Base-by-base conservation (phyloP, 1,140 invertebrate species). In the Dendroctonus valens region DNA sequence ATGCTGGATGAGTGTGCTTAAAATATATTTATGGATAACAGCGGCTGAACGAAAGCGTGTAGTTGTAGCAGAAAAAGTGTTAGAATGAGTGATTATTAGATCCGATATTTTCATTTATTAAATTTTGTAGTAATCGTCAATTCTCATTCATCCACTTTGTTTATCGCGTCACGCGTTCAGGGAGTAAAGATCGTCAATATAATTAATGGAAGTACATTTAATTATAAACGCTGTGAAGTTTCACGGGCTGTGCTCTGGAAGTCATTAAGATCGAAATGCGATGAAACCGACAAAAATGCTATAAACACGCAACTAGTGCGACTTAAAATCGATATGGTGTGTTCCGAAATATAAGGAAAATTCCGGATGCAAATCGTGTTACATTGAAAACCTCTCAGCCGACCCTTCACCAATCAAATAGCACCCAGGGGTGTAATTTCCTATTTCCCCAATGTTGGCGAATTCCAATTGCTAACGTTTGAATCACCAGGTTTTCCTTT, bases 261-360 rank as follows among this genome's bases (percentile, higher is more conserved):
- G 67, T 62, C 41, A 62, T 62, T 53, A 62, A 62, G 8, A 62
- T 53, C 8, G 52, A 46, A 62, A 62, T 39, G 50, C 42, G 52
- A 54, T 53, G 60, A 38, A 39, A n/a, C 6, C 12, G 49, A 52
- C 39, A 7, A 60, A 9, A 49, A 37, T 9, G 5, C 14, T 39
- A 54, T 62, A 15, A 42, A 44, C 60, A 62, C 60, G 60, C 60
- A 62, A 52, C 60, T 53, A 9, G 50, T 53, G 49, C 49, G 14
- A 59, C 6, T 12, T 11, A 7, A 11, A 59, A 59, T 59, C 58
- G 37, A 59, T 59, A 59, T 38, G 6, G 44, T 39, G 14, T n/a
- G n/a, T 51, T 15, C 40, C 52, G 15, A 54, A 26, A 42, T 42
- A 44, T 44, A 44, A 46, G 41, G 40, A 44, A 51, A 58, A 58